A percentile compares a stretch with the other conserved stretches of the same genome.
These are phyloP conservation scores for Drosophila ironensis DNA, from an alignment of 1,140 invertebrate species.

Conservation along the genomic window DNA sequence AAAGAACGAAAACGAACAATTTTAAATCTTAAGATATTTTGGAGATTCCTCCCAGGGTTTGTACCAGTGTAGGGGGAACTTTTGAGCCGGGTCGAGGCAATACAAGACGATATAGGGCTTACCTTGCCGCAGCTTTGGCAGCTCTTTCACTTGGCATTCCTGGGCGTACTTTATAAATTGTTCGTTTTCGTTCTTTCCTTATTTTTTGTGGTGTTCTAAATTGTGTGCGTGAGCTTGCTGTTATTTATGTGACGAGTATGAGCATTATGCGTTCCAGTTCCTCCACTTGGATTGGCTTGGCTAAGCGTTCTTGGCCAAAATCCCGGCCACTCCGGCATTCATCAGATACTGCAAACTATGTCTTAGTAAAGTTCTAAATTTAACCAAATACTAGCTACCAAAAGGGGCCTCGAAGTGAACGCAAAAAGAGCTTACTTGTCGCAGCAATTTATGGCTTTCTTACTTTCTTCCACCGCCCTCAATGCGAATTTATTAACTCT, in stretches of 20 bases:
- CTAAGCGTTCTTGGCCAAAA: conserved; percentile 17
- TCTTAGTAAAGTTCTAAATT: conserved; percentile 31
- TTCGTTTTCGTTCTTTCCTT: conserved; percentile 6
- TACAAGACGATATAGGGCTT: conserved; percentile 19
- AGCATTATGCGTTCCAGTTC: conserved; percentile 52
- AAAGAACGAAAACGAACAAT: too few species aligned
- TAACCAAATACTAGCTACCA: conserved; percentile 38
- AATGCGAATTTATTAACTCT: conserved; percentile 13
- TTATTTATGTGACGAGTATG: conserved; percentile 44
- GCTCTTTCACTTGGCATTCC: conserved; percentile 53
- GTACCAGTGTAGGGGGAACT: conserved; percentile 14
- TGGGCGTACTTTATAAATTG: conserved; percentile 47
- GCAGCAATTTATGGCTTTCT: conserved; percentile 60
- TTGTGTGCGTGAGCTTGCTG: conserved; percentile 24
- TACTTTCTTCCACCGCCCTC: too few species aligned
- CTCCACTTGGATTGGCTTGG: conserved; percentile 36
- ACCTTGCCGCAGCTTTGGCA: conserved; percentile 46
- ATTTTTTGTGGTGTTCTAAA: background rate
- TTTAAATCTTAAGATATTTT: background rate
- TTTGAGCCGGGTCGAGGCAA: conserved; percentile 19
- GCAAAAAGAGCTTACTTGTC: conserved; percentile 43
- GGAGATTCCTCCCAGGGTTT: background rate
- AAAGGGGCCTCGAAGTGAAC: conserved; percentile 31
- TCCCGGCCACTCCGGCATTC: conserved; percentile 1
- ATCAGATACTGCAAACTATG: conserved; percentile 15